These are phyloP conservation scores for Saxidomus purpurata DNA, from an alignment of 1,140 invertebrate genomes.

Conservation along the genomic window DNA sequence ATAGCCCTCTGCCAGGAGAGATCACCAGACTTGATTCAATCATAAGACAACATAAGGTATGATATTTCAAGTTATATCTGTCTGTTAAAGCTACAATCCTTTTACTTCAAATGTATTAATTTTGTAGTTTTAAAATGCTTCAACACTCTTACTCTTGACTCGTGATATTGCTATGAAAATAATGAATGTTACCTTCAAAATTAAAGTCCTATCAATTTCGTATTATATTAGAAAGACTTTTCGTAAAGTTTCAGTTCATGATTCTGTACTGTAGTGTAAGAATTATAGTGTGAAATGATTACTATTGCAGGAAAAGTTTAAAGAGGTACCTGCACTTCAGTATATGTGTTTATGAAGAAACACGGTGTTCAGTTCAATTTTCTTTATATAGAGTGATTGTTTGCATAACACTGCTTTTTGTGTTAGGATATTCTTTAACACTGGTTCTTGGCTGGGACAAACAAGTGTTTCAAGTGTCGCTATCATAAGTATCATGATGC, in stretches of 20 bases:
- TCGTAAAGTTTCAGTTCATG: too few relatives aligned
- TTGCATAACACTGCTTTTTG: background rate
- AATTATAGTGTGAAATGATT: background rate
- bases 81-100: too few relatives aligned
- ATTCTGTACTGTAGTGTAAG: too few relatives aligned
- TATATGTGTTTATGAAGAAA: background rate
- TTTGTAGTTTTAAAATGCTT: too few relatives aligned
- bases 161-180: too few relatives aligned
- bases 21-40: constrained; percentile 95
- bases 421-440: background rate
- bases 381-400: background rate
- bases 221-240: too few relatives aligned
- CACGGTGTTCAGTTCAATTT: background rate
- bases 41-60: constrained; percentile 91
- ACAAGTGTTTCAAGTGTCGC: too few relatives aligned
- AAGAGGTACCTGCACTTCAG: constrained; percentile 38
- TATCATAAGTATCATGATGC: too few relatives aligned
- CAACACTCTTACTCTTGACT: too few relatives aligned
- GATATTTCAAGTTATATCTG: background rate
- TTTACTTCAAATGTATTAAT: too few relatives aligned
- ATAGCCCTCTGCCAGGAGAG: constrained; percentile 90
- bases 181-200: too few relatives aligned
- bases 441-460: background rate
- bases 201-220: too few relatives aligned
- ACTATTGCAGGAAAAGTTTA: constrained; percentile 46